Evolutionary conservation across 2,797 vertebrate genomes (phyloP), one percentile per base, ranked within the genome.

Genomic region (Merluccius polli): DNA sequence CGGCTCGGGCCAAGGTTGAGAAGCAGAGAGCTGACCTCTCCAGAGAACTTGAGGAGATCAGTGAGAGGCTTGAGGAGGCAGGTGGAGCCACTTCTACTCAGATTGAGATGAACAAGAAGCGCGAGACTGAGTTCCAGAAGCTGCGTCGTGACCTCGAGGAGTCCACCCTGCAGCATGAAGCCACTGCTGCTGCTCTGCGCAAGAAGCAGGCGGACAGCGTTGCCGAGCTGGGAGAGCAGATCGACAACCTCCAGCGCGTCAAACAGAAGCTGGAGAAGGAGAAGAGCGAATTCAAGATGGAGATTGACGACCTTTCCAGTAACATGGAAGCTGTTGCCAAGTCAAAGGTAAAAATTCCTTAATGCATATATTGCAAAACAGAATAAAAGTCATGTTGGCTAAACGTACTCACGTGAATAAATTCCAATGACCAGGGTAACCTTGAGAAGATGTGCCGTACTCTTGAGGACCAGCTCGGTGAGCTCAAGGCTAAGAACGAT

Each of bases 391-490:
- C 59, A 65, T 12, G 24, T 65, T 65, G n/a, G 59, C 59, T 4
- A 27, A 65, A 65, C 59, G 11, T 12, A 65, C 59, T 65, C 59
- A 65, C 24, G n/a, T 27, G 6, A 27, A 27, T 27, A 65, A 65
- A 65, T 65, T 8, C 52, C 59, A 65, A 65, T 65, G 59, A 65
- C 59, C 67, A 95, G 94, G 92, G 90, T 68, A 95, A 95, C n/a
- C 86, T 94, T 15, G 94, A 95, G 77, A 95, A 86, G 86, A 88
- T 94, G 77, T 93, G 91, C 73, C 90, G 88, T 0, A 83, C 89
- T 0, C 85, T 94, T 6, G 94, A 95, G 83, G 94, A 95, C 68
- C 94, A 95, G 18, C 7, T 95, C 15, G 92, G 80, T 27, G 94
- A 95, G 24, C 73, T 89, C 24, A 95, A 93, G 78, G 72, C 90